These are phyloP conservation scores for Chironomus striatipennis DNA, from an alignment of 1,140 invertebrate species.

Conservation along the genomic window DNA sequence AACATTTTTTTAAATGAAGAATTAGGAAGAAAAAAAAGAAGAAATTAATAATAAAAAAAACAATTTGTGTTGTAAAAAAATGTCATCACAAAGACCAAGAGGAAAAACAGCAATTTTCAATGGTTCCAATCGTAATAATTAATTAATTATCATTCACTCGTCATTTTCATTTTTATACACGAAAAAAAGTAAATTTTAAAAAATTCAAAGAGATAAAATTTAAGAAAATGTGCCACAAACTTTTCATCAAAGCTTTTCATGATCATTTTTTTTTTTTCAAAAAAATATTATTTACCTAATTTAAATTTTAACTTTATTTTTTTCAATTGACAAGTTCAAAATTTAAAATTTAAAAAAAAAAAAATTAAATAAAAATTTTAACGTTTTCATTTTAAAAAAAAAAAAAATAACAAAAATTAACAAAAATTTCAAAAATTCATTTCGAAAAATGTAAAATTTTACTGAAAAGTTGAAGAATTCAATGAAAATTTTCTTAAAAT, in stretches of 20 bases:
- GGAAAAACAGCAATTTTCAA: neutral
- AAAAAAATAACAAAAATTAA: too few species aligned
- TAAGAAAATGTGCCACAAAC: constrained; percentile 9
- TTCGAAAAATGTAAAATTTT: too few species aligned
- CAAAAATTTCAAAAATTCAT: too few species aligned
- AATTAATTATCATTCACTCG: neutral
- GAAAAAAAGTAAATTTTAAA: neutral
- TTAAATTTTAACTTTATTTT: neutral
- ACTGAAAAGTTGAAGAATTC: too few species aligned
- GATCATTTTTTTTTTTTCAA: too few species aligned
- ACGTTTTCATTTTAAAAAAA: too few species aligned
- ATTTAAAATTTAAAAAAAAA: too few species aligned
- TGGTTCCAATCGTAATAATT: neutral
- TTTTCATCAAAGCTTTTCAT: neutral
- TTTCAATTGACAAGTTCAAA: too few species aligned
- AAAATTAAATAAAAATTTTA: too few species aligned
- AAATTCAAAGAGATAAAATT: neutral
- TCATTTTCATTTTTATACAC: neutral
- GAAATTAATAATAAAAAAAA: neutral
- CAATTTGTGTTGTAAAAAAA: neutral
- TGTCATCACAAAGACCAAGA: neutral
- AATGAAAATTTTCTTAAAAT: too few species aligned
- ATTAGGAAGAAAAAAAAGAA: neutral
- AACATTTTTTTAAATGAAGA: neutral
- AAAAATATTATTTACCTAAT: too few species aligned